phyloP scores from a whole-genome alignment of 2,113 vertebrate species.

The Lota lota region DNA sequence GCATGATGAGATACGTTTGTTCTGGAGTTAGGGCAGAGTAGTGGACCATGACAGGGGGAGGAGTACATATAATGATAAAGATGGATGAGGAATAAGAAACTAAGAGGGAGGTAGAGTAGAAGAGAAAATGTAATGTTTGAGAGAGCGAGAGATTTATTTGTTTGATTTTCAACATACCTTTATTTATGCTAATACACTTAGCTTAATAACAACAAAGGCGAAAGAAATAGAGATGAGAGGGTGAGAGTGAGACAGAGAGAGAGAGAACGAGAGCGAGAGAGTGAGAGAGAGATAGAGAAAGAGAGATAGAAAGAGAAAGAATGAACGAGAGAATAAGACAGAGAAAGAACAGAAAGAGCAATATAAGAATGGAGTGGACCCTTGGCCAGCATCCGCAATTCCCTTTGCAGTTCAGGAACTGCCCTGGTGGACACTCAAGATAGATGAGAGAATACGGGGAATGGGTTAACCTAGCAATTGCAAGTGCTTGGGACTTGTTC shows the following conservation, averaged over 20 bases:
- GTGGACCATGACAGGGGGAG: too few species aligned
- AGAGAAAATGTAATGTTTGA: too few species aligned
- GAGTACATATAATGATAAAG: too few species aligned
- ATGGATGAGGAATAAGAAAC: background rate
- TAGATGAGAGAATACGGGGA: too few species aligned
- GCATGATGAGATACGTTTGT: too few species aligned
- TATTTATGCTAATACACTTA: background rate
- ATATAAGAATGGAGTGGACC: background rate
- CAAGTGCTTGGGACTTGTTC: too few species aligned
- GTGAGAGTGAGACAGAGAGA: slow-evolving; percentile 46
- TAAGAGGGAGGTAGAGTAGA: background rate
- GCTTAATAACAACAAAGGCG: too few species aligned
- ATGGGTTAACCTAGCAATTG: too few species aligned
- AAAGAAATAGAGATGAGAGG: slow-evolving; percentile 41
- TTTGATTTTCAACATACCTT: too few species aligned
- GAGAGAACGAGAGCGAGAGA: slow-evolving; percentile 15
- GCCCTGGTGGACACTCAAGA: background rate
- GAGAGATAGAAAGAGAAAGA: slow-evolving; percentile 2
- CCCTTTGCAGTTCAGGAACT: background rate
- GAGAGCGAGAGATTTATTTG: too few species aligned
- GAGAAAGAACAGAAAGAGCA: slow-evolving; percentile 6
- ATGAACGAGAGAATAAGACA: slow-evolving; percentile 24
- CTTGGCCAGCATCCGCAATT: background rate
- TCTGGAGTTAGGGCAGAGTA: too few species aligned
- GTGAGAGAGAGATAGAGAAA: slow-evolving; percentile 3